A percentile compares a stretch with the other conserved stretches of the same genome.
Conservation (phyloP, 2,797 vertebrate genomes). For the Squalus acanthias region DNA sequence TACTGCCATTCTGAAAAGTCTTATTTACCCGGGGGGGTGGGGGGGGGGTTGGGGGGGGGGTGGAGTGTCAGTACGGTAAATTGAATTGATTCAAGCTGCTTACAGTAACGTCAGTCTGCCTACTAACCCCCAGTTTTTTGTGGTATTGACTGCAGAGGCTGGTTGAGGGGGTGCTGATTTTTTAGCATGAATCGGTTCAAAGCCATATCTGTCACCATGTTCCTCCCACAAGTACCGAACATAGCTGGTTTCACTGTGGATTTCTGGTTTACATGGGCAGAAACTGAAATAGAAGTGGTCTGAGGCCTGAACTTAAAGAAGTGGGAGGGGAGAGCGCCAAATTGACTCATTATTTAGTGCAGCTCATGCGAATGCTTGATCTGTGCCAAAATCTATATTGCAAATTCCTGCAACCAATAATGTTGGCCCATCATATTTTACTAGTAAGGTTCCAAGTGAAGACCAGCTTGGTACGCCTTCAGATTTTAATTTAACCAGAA, state of each 20-base stretch:
- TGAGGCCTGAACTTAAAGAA: constrained; percentile 20
- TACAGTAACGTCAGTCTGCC: background rate
- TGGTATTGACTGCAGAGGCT: background rate
- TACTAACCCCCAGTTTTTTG: background rate
- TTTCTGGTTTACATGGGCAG: background rate
- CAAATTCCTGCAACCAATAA: background rate
- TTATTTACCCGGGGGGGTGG: background rate
- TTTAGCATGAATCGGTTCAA: background rate
- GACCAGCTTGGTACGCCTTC: background rate
- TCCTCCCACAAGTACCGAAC: constrained; percentile 10
- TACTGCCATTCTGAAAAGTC: background rate
- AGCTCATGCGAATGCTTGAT: background rate
- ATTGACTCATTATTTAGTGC: background rate
- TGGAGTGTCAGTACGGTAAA: background rate
- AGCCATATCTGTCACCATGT: background rate
- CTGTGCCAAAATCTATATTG: background rate
- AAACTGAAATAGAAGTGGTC: constrained; percentile 20
- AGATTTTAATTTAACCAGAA: background rate
- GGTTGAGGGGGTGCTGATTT: background rate
- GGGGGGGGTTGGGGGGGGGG: background rate
- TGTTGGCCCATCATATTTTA: background rate
- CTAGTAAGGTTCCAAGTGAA: background rate
- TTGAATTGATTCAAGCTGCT: background rate
- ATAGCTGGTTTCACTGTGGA: constrained; percentile 6
- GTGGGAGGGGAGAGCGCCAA: background rate